phyloP scores from a whole-genome alignment of 2,113 vertebrate genomes.

The Tachycineta bicolor region DNA sequence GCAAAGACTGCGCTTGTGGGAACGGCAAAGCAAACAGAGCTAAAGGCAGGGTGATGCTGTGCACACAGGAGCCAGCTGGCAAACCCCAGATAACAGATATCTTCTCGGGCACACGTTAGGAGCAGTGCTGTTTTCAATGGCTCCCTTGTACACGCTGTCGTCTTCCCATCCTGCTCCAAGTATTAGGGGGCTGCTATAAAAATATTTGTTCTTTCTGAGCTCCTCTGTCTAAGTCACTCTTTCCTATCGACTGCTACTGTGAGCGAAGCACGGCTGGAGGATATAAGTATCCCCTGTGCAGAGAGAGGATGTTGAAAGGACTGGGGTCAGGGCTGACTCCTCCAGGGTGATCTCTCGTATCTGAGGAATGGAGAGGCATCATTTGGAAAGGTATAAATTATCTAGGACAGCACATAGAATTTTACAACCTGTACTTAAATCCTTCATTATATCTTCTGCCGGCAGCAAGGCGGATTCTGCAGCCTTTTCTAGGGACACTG shows the following conservation, averaged over 20 bases:
- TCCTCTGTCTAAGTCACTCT: background rate
- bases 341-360: background rate
- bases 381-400: slow-evolving; percentile 62
- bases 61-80: slow-evolving; percentile 53
- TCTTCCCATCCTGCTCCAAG: background rate
- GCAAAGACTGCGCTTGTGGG: background rate
- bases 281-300: background rate
- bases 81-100: slow-evolving; percentile 50
- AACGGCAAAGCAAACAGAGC: background rate
- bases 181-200: slow-evolving; percentile 23
- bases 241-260: background rate
- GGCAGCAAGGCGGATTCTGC: background rate
- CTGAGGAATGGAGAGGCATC: slow-evolving; percentile 45
- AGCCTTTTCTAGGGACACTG: background rate
- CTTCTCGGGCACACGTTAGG: slow-evolving; percentile 29
- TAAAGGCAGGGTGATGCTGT: slow-evolving; percentile 1
- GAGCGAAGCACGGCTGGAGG: background rate
- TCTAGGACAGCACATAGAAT: slow-evolving; percentile 23
- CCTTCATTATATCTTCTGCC: slow-evolving; percentile 41
- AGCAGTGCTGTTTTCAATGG: slow-evolving; percentile 28
- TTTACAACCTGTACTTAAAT: slow-evolving; percentile 53
- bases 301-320: slow-evolving; percentile 15
- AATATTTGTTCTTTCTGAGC: slow-evolving; percentile 23
- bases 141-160: background rate
- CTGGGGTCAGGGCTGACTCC: slow-evolving; percentile 43